Evolutionary conservation across 2,797 vertebrate genomes (phyloP), one percentile per base, ranked within the genome.

Genomic region (Molossus alvarezi): DNA sequence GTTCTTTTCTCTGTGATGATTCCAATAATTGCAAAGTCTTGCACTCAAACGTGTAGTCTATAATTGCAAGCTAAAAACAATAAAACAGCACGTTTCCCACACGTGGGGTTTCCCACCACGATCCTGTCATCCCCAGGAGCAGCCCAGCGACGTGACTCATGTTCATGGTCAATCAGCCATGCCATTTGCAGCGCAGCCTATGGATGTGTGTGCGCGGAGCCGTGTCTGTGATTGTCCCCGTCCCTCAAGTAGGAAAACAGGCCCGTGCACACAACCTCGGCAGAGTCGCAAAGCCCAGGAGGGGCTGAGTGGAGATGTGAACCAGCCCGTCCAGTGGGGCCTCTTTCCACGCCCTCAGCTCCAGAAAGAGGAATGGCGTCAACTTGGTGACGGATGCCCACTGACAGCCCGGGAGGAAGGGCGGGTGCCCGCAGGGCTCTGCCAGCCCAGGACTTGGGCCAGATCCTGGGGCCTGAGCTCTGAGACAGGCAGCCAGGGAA

Each of bases 1-100:
- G n/a, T 57, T 65, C 21, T 60, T 69, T 84, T 85, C 75, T 89
- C 82, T 75, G 23, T 11, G 64, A 62, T 65, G 58, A 82, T 83
- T 88, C 75, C 91, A 86, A 57, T 86, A 73, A 92, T 72, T 60
- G 65, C 72, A 17, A 77, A 17, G 75, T 80, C 86, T 92, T 76
- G 53, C 11, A 85, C 33, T 58, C 86, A 95, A 55, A 73, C 41
- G 23, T 45, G 58, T 15, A 29, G 57, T 53, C 48, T 33, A 64
- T 1, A 23, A 48, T 41, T 14, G 27, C 20, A 15, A 41, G 73
- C 69, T 48, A 71, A 88, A 92, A 90, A 81, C 72, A 58, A 75
- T 8, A 4, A 9, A 25, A 48, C 14, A 12, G 58, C 29, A 1
- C 45, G 29, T 65, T 69, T 37, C 57, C 83, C 29, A 7, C 25